A percentile compares a stretch with the other conserved stretches of the same genome.
phyloP scores from a whole-genome alignment of 2,113 vertebrate genomes.

The Tetrao urogallus region DNA sequence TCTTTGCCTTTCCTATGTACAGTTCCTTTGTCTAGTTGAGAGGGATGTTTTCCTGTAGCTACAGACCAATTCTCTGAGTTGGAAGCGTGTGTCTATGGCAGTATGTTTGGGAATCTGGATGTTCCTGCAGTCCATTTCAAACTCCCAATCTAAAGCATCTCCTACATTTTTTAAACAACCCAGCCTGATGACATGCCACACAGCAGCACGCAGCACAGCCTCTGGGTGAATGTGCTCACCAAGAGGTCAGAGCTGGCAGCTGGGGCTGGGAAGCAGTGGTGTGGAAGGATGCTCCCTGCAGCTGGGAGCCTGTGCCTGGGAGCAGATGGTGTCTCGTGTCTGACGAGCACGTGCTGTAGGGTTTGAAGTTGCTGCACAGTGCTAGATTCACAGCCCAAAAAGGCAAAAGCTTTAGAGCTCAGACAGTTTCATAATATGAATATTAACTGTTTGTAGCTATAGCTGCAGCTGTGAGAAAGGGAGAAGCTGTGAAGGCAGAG shows the following conservation, averaged over 20 bases:
- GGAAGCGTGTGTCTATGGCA: neutral
- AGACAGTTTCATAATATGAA: neutral
- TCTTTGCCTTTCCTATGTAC: neutral
- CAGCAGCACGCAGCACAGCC: neutral
- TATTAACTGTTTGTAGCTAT: neutral
- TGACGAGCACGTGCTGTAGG: neutral
- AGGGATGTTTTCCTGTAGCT: neutral
- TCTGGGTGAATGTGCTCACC: neutral
- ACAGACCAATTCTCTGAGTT: neutral
- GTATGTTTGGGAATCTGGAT: neutral
- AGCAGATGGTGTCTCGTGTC: neutral
- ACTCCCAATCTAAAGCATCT: neutral
- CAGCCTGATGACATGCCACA: fast-evolving
- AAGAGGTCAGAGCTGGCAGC: neutral
- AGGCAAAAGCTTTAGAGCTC: neutral
- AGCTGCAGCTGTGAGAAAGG: neutral
- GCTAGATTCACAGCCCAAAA: neutral
- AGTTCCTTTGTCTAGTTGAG: neutral
- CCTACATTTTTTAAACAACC: neutral
- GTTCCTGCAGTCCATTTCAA: neutral
- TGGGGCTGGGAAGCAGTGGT: neutral
- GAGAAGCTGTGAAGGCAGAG: neutral
- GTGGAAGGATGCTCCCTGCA: neutral
- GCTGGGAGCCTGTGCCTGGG: neutral
- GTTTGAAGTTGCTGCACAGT: neutral